These are phyloP conservation scores for Drosophila fungiperda DNA, from an alignment of 2,888 invertebrate genomes.

Conservation along the genomic window DNA sequence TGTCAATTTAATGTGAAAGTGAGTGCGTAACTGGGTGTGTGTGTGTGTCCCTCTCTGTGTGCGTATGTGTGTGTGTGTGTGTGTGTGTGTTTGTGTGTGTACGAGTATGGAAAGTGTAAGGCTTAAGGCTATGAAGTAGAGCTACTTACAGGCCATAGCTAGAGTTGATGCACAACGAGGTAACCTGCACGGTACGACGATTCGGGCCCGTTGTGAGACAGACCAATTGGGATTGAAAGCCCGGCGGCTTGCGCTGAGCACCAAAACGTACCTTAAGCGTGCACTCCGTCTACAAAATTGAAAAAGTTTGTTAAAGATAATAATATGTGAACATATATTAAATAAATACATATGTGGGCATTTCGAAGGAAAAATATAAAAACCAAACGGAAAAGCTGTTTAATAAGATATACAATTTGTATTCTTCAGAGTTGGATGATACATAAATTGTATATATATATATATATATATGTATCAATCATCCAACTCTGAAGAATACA, in stretches of 20 bases:
- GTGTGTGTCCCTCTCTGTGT: conserved; percentile 18
- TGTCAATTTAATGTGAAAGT: conserved; percentile 15
- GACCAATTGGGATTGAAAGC: conserved; percentile 98
- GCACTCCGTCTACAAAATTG: conserved; percentile 83
- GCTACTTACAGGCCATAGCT: conserved; percentile 96
- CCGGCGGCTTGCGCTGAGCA: conserved; percentile 94
- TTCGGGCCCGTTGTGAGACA: conserved; percentile 95
- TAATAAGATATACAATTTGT: neutral
- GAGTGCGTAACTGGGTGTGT: conserved; percentile 9
- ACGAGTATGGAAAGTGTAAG: conserved; percentile 6
- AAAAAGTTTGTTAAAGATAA: neutral
- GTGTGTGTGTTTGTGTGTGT: conserved; percentile 16
- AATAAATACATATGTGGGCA: conserved; percentile 1
- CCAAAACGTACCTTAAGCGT: conserved; percentile 90
- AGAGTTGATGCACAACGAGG: conserved; percentile 96
- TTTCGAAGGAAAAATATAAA: neutral
- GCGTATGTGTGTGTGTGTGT: conserved; percentile 33
- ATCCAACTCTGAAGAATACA: no score
- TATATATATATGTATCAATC: no score
- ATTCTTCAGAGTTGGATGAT: no score
- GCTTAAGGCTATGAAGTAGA: conserved; percentile 18
- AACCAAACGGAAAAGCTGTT: neutral
- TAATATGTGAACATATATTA: neutral
- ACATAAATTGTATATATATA: no score
- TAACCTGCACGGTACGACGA: conserved; percentile 87